phyloP scores from a whole-genome alignment of 2,113 vertebrate species.

The Carassius carassius region DNA sequence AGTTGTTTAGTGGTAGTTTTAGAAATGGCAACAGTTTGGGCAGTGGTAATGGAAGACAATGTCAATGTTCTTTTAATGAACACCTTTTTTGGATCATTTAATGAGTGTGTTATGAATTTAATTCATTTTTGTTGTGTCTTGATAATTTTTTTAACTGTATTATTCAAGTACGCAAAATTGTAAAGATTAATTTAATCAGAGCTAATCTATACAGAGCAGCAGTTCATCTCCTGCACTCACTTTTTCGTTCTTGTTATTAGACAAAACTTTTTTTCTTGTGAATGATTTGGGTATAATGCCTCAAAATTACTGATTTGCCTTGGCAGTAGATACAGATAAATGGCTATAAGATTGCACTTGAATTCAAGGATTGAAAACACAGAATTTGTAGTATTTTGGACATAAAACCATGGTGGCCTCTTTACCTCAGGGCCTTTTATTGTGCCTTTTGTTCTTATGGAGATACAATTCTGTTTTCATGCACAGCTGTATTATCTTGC shows the following conservation, averaged over 20 bases:
- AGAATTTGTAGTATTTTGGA: neutral
- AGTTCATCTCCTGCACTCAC: neutral
- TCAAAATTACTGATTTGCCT: constrained; percentile 8
- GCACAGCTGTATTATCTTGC: neutral
- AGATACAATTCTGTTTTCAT: neutral
- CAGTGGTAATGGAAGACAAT: neutral
- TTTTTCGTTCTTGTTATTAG: neutral
- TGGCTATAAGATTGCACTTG: neutral
- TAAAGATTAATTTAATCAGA: neutral
- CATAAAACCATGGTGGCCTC: constrained; percentile 21
- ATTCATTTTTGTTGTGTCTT: neutral
- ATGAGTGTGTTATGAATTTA: neutral
- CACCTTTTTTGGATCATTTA: neutral
- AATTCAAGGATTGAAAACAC: neutral
- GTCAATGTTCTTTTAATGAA: neutral
- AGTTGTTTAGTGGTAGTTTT: neutral
- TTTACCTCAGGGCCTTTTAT: constrained; percentile 19
- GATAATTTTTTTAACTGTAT: neutral
- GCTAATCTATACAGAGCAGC: neutral
- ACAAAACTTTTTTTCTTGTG: neutral
- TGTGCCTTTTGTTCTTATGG: constrained; percentile 20
- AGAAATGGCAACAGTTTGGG: neutral
- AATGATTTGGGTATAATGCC: neutral
- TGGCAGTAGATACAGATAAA: neutral
- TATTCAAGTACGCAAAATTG: neutral